Evolutionary conservation across 2,113 vertebrate genomes (phyloP).

Genomic region (Podiceps cristatus): DNA sequence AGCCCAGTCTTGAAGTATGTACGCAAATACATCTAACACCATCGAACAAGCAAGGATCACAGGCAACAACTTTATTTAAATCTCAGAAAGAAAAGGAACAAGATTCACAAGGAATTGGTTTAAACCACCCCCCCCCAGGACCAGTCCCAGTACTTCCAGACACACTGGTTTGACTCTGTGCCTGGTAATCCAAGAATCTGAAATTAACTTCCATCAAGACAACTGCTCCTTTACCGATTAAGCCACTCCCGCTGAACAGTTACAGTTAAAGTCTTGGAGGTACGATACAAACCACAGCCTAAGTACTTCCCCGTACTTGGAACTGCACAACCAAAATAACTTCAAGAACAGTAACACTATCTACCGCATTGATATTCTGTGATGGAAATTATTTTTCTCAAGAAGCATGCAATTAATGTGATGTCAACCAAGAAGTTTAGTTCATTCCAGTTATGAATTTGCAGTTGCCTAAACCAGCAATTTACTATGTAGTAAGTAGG

Average conservation of each 20-base stretch:
- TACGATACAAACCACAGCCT: neutral
- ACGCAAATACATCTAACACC: neutral
- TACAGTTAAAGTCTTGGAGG: neutral
- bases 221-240: neutral
- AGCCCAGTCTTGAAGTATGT: neutral
- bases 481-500: neutral
- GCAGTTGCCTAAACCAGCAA: neutral
- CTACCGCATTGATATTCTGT: rapidly evolving
- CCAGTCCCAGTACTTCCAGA: neutral
- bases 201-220: neutral
- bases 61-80: slow-evolving; percentile 50
- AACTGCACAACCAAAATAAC: neutral
- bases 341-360: neutral
- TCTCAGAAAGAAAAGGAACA: neutral
- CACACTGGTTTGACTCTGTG: neutral
- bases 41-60: neutral
- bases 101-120: no score
- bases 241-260: neutral
- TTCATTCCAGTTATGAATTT: neutral
- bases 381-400: rapidly evolving
- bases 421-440: neutral
- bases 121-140: no score
- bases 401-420: neutral
- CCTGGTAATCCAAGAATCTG: neutral
- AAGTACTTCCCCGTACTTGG: neutral